Percentiles rank a stretch among this genome's conserved stretches.
Evolutionary conservation across 2,797 vertebrate genomes (phyloP).

Genomic region (Phaenicophaeus curvirostris): DNA sequence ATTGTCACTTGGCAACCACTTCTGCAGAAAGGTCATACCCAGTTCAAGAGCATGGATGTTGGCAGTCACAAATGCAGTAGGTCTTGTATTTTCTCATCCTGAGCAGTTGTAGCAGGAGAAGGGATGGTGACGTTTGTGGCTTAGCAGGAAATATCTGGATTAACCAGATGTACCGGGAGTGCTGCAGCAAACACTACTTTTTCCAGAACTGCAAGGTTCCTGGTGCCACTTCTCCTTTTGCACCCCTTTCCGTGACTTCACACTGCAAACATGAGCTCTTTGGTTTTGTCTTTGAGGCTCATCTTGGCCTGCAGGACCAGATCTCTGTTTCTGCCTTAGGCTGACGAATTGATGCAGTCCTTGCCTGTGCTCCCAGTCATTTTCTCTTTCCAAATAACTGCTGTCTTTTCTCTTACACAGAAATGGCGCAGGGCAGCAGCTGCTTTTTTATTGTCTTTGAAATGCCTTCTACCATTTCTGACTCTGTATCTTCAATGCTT

Average conservation of each 20-base stretch:
- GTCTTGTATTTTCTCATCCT: conserved; percentile 35
- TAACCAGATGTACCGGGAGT: background rate
- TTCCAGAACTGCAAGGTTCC: background rate
- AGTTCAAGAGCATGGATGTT: conserved; percentile 21
- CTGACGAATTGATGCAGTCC: background rate
- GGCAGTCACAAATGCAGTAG: background rate
- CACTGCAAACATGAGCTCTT: background rate
- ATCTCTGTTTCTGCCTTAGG: background rate
- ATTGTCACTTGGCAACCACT: conserved; percentile 35
- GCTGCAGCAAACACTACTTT: background rate
- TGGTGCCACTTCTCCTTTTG: background rate
- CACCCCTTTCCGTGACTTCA: conserved; percentile 35
- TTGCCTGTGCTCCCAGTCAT: accelerated
- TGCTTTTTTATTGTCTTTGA: accelerated
- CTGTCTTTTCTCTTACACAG: background rate
- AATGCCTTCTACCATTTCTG: background rate
- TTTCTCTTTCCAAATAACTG: background rate
- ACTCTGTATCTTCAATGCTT: accelerated
- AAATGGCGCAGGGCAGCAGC: background rate
- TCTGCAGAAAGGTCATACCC: conserved; percentile 13
- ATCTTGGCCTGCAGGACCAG: background rate
- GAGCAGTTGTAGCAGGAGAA: conserved; percentile 43
- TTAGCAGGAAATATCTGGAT: conserved; percentile 55
- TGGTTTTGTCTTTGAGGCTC: background rate
- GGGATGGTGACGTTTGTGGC: conserved; percentile 42